Conservation (phyloP, 2,113 vertebrate genomes). For the Panthera leo region DNA sequence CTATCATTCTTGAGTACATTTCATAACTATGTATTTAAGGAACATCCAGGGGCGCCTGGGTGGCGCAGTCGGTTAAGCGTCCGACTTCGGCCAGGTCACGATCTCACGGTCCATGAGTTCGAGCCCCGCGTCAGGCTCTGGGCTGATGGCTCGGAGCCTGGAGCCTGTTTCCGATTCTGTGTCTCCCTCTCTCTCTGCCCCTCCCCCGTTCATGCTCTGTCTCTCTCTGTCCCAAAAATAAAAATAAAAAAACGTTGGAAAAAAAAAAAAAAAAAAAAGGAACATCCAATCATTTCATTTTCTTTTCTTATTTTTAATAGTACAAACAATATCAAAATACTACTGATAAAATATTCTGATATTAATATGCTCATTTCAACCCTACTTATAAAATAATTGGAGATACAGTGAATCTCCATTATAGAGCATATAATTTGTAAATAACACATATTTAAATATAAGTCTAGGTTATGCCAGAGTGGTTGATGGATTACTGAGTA, state of each 20-base stretch:
- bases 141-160: too few relatives aligned
- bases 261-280: too few relatives aligned
- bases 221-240: too few relatives aligned
- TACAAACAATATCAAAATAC: not conserved
- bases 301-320: not conserved
- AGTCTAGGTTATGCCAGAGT: not conserved
- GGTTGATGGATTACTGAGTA: not conserved
- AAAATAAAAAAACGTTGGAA: too few relatives aligned
- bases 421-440: not conserved
- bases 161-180: too few relatives aligned
- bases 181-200: too few relatives aligned
- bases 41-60: too few relatives aligned
- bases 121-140: too few relatives aligned
- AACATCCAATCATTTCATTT: not conserved
- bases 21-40: not conserved
- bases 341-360: not conserved
- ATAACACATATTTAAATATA: not conserved
- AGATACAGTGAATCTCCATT: not conserved
- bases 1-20: not conserved
- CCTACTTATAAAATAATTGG: not conserved
- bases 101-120: too few relatives aligned
- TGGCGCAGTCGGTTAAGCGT: too few relatives aligned
- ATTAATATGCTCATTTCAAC: slow-evolving; percentile 27
- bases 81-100: too few relatives aligned
- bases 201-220: too few relatives aligned